A percentile compares a stretch with the other conserved stretches of the same genome.
Evolutionary conservation across 1,140 invertebrate species (phyloP).

Genomic region (Cataglyphis hispanica): DNA sequence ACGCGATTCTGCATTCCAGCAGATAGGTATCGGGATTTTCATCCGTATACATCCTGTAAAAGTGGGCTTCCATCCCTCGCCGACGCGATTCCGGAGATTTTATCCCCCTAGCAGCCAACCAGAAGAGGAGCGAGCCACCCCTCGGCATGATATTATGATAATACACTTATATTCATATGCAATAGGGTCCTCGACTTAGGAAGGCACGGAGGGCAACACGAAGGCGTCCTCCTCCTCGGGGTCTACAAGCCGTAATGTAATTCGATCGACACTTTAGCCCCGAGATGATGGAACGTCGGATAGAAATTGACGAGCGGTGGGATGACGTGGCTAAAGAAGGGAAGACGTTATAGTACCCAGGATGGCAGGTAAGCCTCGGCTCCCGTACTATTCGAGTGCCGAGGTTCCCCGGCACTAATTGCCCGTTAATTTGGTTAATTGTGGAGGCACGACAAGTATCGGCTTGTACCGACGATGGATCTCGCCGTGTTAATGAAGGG

Average conservation of each 20-base stretch:
- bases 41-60: slow-evolving; percentile 70
- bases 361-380: slow-evolving; percentile 36
- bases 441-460: slow-evolving; percentile 56
- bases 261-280: slow-evolving; percentile 79
- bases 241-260: slow-evolving; percentile 74
- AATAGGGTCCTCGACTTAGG: slow-evolving; percentile 75
- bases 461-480: slow-evolving; percentile 33
- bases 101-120: slow-evolving; percentile 68
- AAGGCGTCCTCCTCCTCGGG: slow-evolving; percentile 58
- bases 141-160: slow-evolving; percentile 81
- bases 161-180: slow-evolving; percentile 85
- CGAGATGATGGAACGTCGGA: slow-evolving; percentile 77
- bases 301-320: slow-evolving; percentile 72
- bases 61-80: slow-evolving; percentile 53
- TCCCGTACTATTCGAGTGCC: slow-evolving; percentile 63
- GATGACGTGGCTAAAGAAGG: slow-evolving; percentile 63
- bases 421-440: slow-evolving; percentile 76
- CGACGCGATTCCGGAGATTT: slow-evolving; percentile 60
- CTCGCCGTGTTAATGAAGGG: slow-evolving; percentile 37
- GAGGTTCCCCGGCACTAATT: slow-evolving; percentile 72
- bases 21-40: slow-evolving; percentile 70
- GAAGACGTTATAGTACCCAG: slow-evolving; percentile 8
- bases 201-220: slow-evolving; percentile 64
- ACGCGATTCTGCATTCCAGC: slow-evolving; percentile 57
- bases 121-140: slow-evolving; percentile 73